Evolutionary conservation across 2,113 vertebrate genomes (phyloP), one percentile per base, ranked within the genome.

Genomic region (Microtus richardsoni): DNA sequence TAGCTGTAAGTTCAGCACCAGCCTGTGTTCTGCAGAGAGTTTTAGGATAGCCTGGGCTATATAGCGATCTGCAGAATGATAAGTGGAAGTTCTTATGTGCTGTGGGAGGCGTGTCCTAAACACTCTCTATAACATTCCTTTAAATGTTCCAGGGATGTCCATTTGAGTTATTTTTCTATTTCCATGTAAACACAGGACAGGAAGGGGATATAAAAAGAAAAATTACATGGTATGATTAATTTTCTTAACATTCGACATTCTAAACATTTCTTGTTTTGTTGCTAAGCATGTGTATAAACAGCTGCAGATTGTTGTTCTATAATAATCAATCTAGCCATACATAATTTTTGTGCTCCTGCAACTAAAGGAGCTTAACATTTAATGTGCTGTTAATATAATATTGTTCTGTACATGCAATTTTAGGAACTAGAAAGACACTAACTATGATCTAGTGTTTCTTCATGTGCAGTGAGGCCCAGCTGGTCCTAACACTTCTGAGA

Each of bases 341-440:
- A 14, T 85, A 16, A 28, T 30, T 86, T 70, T 87, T 88, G 74
- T 95, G 70, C 1, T 85, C 2, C 44, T 91, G 33, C 73, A 87
- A 91, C 17, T 2, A 91, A 90, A 49, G 36, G 62, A 91, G 16
- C 54, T 97, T 93, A 66, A 47, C 47, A 78, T 24, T 64, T 82
- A 78, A 86, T 68, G 52, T 58, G 16, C 60, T 96, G 73, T 24
- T 83, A 62, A 62, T 79, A 47, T 28, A n/a, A 91, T 66, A 90
- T 95, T 95, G 5, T 94, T 96, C 64, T 92, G 44, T 78, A 28
- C 58, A 54, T 71, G 44, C 92, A 58, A 0, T 88, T 19, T 41
- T 87, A 64, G 70, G 95, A 84, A 77, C n/a, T 71, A 96, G 58
- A 75, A 95, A 94, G 21, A 39, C n/a, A 82, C n/a, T 84, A 33